Evolutionary conservation across 2,113 vertebrate genomes (phyloP).

Genomic region (Cottus gobio): DNA sequence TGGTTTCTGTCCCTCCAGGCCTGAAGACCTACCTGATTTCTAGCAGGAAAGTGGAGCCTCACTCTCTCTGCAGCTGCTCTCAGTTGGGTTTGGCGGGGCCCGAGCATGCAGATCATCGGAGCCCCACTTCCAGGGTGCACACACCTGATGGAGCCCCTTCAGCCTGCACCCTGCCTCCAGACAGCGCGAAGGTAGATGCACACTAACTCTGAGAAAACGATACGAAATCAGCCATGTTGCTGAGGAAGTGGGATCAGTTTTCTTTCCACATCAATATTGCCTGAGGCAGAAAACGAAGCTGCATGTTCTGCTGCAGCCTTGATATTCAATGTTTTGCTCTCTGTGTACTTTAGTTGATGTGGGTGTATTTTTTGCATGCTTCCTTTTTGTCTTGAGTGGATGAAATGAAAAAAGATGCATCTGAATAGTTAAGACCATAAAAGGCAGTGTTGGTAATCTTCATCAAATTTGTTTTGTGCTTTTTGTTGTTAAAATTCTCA

Average conservation of each 20-base stretch:
- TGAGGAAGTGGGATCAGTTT: constrained; percentile 11
- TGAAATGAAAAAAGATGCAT: neutral
- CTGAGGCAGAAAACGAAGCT: constrained; percentile 44
- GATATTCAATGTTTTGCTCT: constrained; percentile 14
- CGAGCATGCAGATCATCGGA: constrained; percentile 76
- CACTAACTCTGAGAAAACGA: neutral
- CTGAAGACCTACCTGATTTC: constrained; percentile 96
- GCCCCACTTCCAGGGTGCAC: constrained; percentile 46
- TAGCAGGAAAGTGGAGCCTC: constrained; percentile 87
- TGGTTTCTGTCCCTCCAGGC: constrained; percentile 79
- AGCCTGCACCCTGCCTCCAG: constrained; percentile 59
- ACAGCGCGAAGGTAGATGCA: constrained; percentile 68
- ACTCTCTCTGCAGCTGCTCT: constrained; percentile 87
- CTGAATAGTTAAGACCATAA: neutral
- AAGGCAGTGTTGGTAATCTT: too few relatives aligned
- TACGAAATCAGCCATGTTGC: constrained; percentile 1
- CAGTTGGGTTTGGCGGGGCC: constrained; percentile 80
- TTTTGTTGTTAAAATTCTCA: too few relatives aligned
- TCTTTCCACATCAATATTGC: constrained; percentile 21
- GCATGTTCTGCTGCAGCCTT: constrained; percentile 35
- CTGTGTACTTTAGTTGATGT: constrained; percentile 41
- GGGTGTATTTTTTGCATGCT: constrained; percentile 46
- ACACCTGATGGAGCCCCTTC: constrained; percentile 77
- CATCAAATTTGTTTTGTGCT: too few relatives aligned
- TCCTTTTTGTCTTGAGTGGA: constrained; percentile 4